These are phyloP conservation scores for silkworm (Bombyx mori) DNA, from an alignment of 1,140 invertebrate genomes.

Conservation along the genomic window ASM3026992v2 NC_085124.1:9510501-9511000, in stretches of 20 bases:
- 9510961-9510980: not conserved
- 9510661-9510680: not conserved
- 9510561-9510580: slow-evolving; percentile 92
- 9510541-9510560: slow-evolving; percentile 91
- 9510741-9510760: not conserved
- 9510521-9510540: slow-evolving; percentile 84
- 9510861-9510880: not conserved
- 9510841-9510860: too few species aligned
- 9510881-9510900: not conserved
- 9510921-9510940: not conserved
- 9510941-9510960: not conserved
- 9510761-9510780: not conserved
- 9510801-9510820: too few species aligned
- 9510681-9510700: slow-evolving; percentile 75
- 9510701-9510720: slow-evolving; percentile 69
- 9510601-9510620: slow-evolving; percentile 95
- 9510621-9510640: slow-evolving; percentile 74
- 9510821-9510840: too few species aligned
- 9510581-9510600: slow-evolving; percentile 89
- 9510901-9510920: not conserved
- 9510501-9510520: not conserved
- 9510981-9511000: slow-evolving; percentile 3
- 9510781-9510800: too few species aligned
- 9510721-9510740: slow-evolving; percentile 1
- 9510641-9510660: not conserved